Conservation (phyloP, 2,113 vertebrate genomes). For the Pyrgilauda ruficollis region DNA sequence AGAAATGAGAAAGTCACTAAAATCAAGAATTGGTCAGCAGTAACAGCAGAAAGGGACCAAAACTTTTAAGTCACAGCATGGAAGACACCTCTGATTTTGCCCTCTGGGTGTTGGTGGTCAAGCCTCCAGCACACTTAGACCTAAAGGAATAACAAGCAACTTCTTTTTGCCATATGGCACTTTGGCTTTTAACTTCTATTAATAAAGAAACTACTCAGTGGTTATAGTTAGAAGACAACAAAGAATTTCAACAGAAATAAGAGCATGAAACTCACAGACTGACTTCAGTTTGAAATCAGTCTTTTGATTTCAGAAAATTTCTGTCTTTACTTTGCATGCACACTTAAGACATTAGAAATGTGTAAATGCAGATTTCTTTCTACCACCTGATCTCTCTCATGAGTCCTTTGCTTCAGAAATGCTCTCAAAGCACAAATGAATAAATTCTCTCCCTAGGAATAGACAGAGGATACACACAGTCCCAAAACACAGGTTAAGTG, state of each 20-base stretch:
- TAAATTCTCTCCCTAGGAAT: neutral
- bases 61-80: fast-evolving
- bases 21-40: neutral
- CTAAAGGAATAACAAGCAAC: neutral
- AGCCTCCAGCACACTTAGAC: neutral
- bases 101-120: neutral
- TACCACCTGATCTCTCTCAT: neutral
- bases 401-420: neutral
- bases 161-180: neutral
- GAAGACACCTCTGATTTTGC: neutral
- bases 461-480: neutral
- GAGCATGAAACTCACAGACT: neutral
- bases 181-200: neutral
- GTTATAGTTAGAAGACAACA: neutral
- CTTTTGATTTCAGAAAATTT: neutral
- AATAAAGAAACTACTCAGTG: neutral
- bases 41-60: neutral
- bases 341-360: neutral
- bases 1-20: neutral
- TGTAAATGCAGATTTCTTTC: neutral
- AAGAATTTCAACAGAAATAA: neutral
- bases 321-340: neutral
- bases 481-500: neutral
- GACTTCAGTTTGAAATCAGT: neutral
- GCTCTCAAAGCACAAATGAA: neutral